A percentile compares a stretch with the other conserved stretches of the same genome.
Conservation (phyloP, 1,140 invertebrate species). For the Drosophila kohkoa region DNA sequence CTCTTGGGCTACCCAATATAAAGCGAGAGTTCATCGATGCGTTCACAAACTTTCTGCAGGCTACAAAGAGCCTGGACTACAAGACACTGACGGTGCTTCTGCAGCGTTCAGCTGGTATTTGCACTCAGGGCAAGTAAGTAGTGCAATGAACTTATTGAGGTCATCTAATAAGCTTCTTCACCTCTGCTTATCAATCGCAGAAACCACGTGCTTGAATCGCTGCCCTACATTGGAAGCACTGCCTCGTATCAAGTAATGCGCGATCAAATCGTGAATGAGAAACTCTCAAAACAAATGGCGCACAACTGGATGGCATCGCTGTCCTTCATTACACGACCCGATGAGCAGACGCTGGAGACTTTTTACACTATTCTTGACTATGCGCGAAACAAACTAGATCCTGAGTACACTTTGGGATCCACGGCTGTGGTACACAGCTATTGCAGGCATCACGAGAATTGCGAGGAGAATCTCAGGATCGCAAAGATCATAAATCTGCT, state of each 20-base stretch:
- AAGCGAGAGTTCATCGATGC: constrained; percentile 87
- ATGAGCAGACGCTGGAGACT: constrained; percentile 86
- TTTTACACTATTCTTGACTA: constrained; percentile 86
- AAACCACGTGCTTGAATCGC: constrained; percentile 91
- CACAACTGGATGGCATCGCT: constrained; percentile 93
- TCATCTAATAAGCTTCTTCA: constrained; percentile 22
- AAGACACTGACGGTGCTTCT: constrained; percentile 86
- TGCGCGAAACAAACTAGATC: constrained; percentile 85
- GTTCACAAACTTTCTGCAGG: constrained; percentile 88
- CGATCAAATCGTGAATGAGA: constrained; percentile 89
- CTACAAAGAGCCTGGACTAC: constrained; percentile 87
- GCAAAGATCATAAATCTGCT: constrained; percentile 85
- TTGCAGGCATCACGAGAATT: constrained; percentile 87
- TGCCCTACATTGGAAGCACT: constrained; percentile 92
- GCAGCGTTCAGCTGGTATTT: constrained; percentile 86
- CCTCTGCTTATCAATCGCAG: constrained; percentile 83
- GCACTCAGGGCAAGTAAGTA: constrained; percentile 88
- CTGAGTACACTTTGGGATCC: constrained; percentile 88
- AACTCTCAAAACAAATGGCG: constrained; percentile 85
- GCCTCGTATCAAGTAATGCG: constrained; percentile 92
- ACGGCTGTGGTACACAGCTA: constrained; percentile 90
- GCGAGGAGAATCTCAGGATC: constrained; percentile 83
- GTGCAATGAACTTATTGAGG: background rate
- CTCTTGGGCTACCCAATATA: constrained; percentile 86
- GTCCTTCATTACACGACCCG: constrained; percentile 90